Evolutionary conservation across 2,797 vertebrate species (phyloP), one percentile per base, ranked within the genome.

Genomic region (Urophycis tenuis): DNA sequence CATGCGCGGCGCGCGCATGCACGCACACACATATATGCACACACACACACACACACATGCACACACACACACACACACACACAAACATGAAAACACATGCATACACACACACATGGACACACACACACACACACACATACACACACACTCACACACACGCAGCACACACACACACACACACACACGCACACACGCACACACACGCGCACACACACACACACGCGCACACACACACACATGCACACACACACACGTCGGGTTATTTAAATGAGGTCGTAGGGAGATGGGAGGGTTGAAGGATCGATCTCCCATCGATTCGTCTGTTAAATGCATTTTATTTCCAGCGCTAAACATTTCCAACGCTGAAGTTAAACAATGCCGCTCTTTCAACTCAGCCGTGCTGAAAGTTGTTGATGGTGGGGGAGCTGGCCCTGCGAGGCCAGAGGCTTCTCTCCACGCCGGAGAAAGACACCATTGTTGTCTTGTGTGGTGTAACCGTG

Each of bases 81-180:
- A 49, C 41, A n/a, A n/a, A n/a, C n/a, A n/a, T n/a, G n/a, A n/a
- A n/a, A n/a, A 53, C 17, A 53, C 49, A 53, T 22, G 3, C 49
- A 53, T 22, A 53, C 70, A 35, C 74, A 73, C 17, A 30, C 60
- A 71, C 32, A 72, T 36, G 75, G 34, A 74, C 41, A 78, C 9
- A 22, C 17, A 30, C 67, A 69, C 10, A 69, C 30, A 49, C 36
- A 74, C 73, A 74, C 74, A 49, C 72, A 73, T 10, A 22, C 45
- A n/a, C 19, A 22, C 49, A 53, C 74, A 49, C 41, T 17, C 41
- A 45, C 15, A 35, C 15, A 17, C 11, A 60, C 49, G 17, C 41
- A 49, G 33, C 36, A 74, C 73, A 74, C 74, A 49, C 72, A 73
- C 19, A 22, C 45, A n/a, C 19, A 22, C 49, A 53, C 74, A 49